A percentile compares a stretch with the other conserved stretches of the same genome.
Conservation (phyloP, 2,888 invertebrate genomes). For the Epinotia bilunana region DNA sequence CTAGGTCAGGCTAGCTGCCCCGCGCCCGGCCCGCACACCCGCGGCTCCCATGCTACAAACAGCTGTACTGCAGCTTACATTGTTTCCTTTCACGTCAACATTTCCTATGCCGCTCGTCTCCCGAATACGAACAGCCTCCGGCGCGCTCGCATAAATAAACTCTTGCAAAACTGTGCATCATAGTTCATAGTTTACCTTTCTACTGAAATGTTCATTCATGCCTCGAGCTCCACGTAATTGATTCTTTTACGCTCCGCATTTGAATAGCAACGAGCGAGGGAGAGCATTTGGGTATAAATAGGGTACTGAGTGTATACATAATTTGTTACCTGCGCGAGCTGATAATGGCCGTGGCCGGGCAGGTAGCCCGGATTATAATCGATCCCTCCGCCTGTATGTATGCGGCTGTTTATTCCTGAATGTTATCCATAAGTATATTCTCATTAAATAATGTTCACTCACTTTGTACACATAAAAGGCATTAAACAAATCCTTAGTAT, state of each 20-base stretch:
- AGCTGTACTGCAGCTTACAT: slow-evolving; percentile 57
- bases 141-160: slow-evolving; percentile 10
- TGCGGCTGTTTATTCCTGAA: slow-evolving; percentile 45
- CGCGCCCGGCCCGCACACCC: slow-evolving; percentile 57
- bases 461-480: no score
- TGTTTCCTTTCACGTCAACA: slow-evolving; percentile 50
- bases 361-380: slow-evolving; percentile 76
- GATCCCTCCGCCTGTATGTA: slow-evolving; percentile 57
- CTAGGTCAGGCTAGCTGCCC: slow-evolving; percentile 78
- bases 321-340: slow-evolving; percentile 72
- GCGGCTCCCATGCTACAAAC: slow-evolving; percentile 50
- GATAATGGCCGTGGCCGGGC: slow-evolving; percentile 68
- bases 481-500: no score
- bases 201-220: slow-evolving; percentile 59
- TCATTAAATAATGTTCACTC: not conserved
- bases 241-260: slow-evolving; percentile 53
- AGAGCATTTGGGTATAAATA: slow-evolving; percentile 59
- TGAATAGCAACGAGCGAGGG: slow-evolving; percentile 55
- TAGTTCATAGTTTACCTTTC: slow-evolving; percentile 26
- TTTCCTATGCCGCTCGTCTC: slow-evolving; percentile 55
- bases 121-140: slow-evolving; percentile 28
- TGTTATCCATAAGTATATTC: slow-evolving; percentile 10
- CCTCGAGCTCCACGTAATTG: slow-evolving; percentile 50
- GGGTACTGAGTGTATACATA: slow-evolving; percentile 58
- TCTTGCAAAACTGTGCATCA: slow-evolving; percentile 15